Percentiles rank a stretch among this genome's conserved stretches.
These are phyloP conservation scores for Halesus radiatus DNA, from an alignment of 1,140 invertebrate genomes.

Conservation along the genomic window DNA sequence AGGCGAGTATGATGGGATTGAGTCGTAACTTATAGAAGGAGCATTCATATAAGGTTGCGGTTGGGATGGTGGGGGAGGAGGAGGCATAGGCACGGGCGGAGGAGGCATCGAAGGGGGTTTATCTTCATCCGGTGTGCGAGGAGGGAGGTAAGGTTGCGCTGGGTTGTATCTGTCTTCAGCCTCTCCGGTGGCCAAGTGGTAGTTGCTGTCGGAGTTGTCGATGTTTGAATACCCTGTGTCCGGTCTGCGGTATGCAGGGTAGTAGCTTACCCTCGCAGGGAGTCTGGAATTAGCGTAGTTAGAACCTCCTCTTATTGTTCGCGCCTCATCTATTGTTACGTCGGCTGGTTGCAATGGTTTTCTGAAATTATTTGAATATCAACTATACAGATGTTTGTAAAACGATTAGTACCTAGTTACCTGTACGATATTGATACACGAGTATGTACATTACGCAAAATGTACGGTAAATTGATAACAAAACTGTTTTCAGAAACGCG, in stretches of 20 bases:
- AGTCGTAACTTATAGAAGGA: slow-evolving; percentile 62
- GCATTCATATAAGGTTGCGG: slow-evolving; percentile 61
- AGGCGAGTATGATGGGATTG: slow-evolving; percentile 63
- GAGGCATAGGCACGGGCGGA: slow-evolving; percentile 62
- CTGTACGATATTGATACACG: no score
- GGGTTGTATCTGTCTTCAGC: slow-evolving; percentile 67
- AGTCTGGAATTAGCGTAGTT: background rate
- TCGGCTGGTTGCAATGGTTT: background rate
- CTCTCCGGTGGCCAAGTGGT: slow-evolving; percentile 57
- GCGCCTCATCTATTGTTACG: background rate
- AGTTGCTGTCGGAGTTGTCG: slow-evolving; percentile 36
- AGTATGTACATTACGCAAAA: no score
- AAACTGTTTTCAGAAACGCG: no score
- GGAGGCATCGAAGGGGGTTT: slow-evolving; percentile 60
- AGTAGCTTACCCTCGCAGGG: background rate
- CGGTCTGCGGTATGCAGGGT: slow-evolving; percentile 27
- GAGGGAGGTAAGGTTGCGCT: slow-evolving; percentile 67
- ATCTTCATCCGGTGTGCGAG: slow-evolving; percentile 56
- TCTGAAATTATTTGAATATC: background rate
- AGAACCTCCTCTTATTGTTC: slow-evolving; percentile 3
- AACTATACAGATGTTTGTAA: no score
- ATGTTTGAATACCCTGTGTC: slow-evolving; percentile 21
- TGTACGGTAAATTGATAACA: no score
- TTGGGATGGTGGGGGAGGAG: slow-evolving; percentile 61
- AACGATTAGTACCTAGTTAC: no score